These are phyloP conservation scores for Thymelicus lineola DNA, from an alignment of 2,888 invertebrate genomes.

Conservation along the genomic window DNA sequence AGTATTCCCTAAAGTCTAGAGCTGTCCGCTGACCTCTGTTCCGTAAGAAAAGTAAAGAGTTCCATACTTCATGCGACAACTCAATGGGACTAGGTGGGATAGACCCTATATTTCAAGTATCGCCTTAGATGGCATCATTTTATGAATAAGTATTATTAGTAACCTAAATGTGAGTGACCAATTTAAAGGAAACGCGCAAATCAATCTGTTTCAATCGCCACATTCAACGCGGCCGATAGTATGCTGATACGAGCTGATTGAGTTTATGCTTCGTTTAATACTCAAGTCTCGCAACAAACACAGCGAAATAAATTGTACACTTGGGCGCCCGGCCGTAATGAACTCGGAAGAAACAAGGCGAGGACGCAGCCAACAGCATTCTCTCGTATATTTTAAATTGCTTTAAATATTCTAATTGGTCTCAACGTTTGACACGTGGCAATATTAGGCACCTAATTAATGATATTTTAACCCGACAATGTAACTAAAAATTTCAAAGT, in stretches of 20 bases:
- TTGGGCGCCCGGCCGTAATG: background rate
- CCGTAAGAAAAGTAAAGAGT: no score
- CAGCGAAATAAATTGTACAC: slow-evolving; percentile 2
- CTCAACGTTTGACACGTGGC: background rate
- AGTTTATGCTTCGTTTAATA: slow-evolving; percentile 30
- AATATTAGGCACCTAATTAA: no score
- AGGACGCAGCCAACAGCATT: background rate
- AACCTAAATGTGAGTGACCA: slow-evolving; percentile 10
- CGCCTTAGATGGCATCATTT: background rate
- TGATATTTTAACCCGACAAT: no score
- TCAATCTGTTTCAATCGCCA: slow-evolving; percentile 35
- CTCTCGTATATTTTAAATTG: background rate
- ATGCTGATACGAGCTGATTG: slow-evolving; percentile 20
- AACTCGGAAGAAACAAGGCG: slow-evolving; percentile 1
- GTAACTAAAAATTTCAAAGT: no score
- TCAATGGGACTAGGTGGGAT: no score
- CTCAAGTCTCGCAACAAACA: slow-evolving; percentile 10
- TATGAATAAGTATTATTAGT: background rate
- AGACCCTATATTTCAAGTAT: no score
- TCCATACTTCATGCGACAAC: no score
- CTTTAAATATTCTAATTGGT: background rate
- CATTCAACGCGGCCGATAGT: slow-evolving; percentile 17
- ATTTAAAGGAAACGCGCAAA: slow-evolving; percentile 21
- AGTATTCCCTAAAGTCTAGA: no score
- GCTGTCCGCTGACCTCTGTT: no score